Evolutionary conservation across 2,113 vertebrate species (phyloP), one percentile per base, ranked within the genome.

Genomic region (Malurus alboscapulatus): DNA sequence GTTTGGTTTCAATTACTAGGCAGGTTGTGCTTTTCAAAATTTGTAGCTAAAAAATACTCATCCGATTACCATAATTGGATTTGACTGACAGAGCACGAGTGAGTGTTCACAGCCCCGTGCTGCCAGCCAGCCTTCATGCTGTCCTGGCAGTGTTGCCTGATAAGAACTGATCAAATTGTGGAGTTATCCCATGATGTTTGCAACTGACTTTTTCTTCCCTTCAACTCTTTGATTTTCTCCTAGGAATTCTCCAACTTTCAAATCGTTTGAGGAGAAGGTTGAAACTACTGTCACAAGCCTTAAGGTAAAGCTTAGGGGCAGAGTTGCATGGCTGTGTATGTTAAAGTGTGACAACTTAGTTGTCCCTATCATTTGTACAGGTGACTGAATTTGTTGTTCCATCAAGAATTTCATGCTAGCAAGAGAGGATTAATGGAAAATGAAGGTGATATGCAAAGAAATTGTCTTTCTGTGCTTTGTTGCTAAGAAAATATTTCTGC

Each of bases 191-290:
- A 44, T 91, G 74, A 32, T 4, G 4, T 71, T 59, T 76, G 34
- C 81, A 89, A 76, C 63, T 97, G 90, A 97, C 84, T 83, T 77
- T 45, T 87, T 93, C 24, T 66, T 93, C 91, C n/a, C 29, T 74
- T 84, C 54, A 30, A 67, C 38, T 76, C 62, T 95, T 84, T 74
- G 11, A 38, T 87, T 58, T 95, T 75, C 91, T 96, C 45, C 82
- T 97, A 99, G 99, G 97, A 99, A 99, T 98, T 99, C 99, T 50
- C 98, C 98, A 94, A 99, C 99, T 94, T 99, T 99, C 97, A 99
- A 98, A 95, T 99, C 99, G 1, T 99, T 99, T 97, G 99, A 99
- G 96, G 99, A 99, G 95, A 99, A 98, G 97, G 98, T 99, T 95
- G 99, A 99, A 97, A 99, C 86, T 58, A 99, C 99, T 68, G 99